Evolutionary conservation across 2,797 vertebrate genomes (phyloP).

Genomic region (Rhadinocentrus ornatus): DNA sequence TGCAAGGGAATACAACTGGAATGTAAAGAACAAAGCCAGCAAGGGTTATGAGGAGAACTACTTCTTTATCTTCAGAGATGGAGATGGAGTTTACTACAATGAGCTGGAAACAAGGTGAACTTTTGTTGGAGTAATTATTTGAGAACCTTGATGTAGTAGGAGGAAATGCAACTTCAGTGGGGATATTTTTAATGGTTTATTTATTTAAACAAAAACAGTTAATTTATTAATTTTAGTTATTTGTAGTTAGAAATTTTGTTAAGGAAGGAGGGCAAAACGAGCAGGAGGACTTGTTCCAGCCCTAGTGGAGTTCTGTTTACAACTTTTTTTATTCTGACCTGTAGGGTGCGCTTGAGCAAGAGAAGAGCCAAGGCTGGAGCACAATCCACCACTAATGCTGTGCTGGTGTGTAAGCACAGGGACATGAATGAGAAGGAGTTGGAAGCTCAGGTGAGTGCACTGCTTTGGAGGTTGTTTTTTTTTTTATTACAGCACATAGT

Average conservation of each 20-base stretch:
- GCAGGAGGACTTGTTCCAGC: not conserved
- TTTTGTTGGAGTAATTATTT: not conserved
- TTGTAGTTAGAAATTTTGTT: not conserved
- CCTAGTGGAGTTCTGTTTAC: constrained; percentile 4
- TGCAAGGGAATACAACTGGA: constrained; percentile 97
- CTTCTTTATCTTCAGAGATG: constrained; percentile 96
- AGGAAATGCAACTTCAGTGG: not conserved
- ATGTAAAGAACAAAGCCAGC: constrained; percentile 98
- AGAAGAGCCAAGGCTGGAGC: constrained; percentile 94
- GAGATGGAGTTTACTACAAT: constrained; percentile 95
- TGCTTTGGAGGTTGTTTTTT: not conserved
- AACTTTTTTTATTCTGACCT: constrained; percentile 25
- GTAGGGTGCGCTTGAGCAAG: constrained; percentile 94
- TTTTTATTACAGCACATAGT: not conserved
- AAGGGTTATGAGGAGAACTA: constrained; percentile 98
- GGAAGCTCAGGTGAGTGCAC: constrained; percentile 90
- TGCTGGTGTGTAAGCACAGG: constrained; percentile 96
- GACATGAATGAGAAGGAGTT: constrained; percentile 98
- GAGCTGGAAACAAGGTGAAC: constrained; percentile 92
- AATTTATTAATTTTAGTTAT: not conserved
- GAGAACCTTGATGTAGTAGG: not conserved
- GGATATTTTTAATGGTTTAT: not conserved
- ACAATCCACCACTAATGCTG: constrained; percentile 92
- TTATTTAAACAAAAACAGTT: not conserved
- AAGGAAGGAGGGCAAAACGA: not conserved